Evolutionary conservation across 2,888 invertebrate species (phyloP).

Genomic region (Xanthia togata): DNA sequence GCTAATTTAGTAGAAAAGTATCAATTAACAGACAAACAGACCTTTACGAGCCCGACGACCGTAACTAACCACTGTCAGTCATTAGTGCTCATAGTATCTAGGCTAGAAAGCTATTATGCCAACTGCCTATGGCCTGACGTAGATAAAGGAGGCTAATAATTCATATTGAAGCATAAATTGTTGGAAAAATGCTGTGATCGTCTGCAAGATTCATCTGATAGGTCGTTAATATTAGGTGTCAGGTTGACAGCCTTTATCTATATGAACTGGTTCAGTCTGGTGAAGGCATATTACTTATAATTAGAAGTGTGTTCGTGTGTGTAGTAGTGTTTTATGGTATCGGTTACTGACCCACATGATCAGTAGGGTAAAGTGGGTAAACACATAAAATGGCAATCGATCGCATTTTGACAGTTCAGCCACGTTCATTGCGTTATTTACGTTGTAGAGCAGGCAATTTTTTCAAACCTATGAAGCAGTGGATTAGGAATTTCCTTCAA

Average conservation of each 20-base stretch:
- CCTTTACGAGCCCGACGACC: conserved; percentile 49
- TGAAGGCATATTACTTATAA: background rate
- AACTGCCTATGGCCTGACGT: conserved; percentile 35
- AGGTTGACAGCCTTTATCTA: conserved; percentile 25
- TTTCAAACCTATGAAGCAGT: no score
- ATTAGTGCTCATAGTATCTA: conserved; percentile 62
- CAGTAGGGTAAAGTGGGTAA: background rate
- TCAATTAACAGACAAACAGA: conserved; percentile 65
- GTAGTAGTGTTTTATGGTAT: background rate
- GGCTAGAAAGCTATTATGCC: conserved; percentile 66
- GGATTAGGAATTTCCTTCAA: no score
- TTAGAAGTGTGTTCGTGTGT: background rate
- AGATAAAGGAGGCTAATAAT: conserved; percentile 44
- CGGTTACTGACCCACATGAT: background rate
- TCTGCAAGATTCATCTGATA: conserved; percentile 42
- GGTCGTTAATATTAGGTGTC: conserved; percentile 36
- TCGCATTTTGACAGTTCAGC: no score
- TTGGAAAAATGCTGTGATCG: conserved; percentile 31
- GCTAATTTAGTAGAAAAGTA: conserved; percentile 68
- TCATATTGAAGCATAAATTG: conserved; percentile 34
- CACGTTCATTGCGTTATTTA: no score
- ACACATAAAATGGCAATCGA: background rate
- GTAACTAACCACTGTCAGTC: conserved; percentile 48
- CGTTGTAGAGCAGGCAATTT: no score
- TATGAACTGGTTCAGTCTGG: background rate